These are phyloP conservation scores for Hyles euphorbiae DNA, from an alignment of 1,140 invertebrate genomes.

Conservation along the genomic window DNA sequence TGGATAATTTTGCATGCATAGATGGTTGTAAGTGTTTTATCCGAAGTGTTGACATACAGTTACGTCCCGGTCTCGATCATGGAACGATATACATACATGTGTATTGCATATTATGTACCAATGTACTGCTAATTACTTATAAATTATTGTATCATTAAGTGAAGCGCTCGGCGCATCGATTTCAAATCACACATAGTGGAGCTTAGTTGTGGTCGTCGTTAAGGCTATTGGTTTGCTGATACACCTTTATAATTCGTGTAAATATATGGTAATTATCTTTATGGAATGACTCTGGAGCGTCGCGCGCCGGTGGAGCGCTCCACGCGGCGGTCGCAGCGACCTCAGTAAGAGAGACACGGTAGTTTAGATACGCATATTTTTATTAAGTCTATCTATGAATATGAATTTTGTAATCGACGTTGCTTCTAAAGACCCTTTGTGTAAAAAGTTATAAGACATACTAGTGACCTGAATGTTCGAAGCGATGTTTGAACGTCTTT, in stretches of 20 bases:
- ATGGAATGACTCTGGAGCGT: conserved; percentile 59
- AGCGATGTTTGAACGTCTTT: conserved; percentile 62
- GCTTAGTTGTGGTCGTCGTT: conserved; percentile 68
- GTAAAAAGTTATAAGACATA: conserved; percentile 73
- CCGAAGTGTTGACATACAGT: neutral
- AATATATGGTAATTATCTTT: conserved; percentile 73
- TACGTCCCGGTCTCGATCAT: conserved; percentile 13
- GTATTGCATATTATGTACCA: conserved; percentile 24
- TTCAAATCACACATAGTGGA: conserved; percentile 73
- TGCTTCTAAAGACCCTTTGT: conserved; percentile 74
- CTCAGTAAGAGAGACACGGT: conserved; percentile 56
- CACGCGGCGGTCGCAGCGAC: conserved; percentile 19
- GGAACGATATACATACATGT: conserved; percentile 16
- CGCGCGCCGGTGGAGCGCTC: conserved; percentile 10
- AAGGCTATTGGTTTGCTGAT: conserved; percentile 69
- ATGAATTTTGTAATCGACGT: conserved; percentile 75
- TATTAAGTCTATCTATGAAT: conserved; percentile 70
- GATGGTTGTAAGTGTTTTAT: conserved; percentile 6
- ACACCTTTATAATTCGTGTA: conserved; percentile 72
- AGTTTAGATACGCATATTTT: conserved; percentile 73
- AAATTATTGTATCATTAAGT: conserved; percentile 68
- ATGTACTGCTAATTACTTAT: conserved; percentile 54
- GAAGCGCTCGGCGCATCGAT: conserved; percentile 64
- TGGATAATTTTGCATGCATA: conserved; percentile 12
- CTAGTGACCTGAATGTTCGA: conserved; percentile 75